These are phyloP conservation scores for Eristalis tenax DNA, from an alignment of 2,888 invertebrate species.

Conservation along the genomic window DNA sequence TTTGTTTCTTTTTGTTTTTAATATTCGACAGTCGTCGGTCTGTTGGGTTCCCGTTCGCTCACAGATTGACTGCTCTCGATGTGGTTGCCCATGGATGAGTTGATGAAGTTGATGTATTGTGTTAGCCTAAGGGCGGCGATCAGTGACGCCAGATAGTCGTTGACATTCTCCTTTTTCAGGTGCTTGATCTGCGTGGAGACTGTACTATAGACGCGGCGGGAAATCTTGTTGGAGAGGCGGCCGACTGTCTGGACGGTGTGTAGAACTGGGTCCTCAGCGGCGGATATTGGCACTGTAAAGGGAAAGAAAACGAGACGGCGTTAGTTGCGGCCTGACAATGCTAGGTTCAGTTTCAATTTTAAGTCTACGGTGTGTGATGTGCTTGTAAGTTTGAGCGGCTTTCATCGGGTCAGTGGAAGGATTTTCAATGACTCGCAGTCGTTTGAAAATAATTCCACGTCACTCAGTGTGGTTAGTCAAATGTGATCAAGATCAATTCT, in stretches of 20 bases:
- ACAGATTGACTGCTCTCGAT: conserved; percentile 73
- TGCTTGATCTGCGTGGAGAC: conserved; percentile 84
- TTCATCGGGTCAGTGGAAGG: neutral
- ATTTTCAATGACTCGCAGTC: neutral
- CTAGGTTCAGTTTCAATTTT: neutral
- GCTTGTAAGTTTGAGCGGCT: neutral
- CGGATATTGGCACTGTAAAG: conserved; percentile 83
- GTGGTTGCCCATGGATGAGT: conserved; percentile 80
- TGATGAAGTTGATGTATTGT: conserved; percentile 82
- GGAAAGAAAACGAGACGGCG: conserved; percentile 20
- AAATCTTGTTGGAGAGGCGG: conserved; percentile 87
- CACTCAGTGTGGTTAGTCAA: too few species aligned
- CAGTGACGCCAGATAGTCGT: conserved; percentile 82
- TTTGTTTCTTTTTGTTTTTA: conserved; percentile 27
- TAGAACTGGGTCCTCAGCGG: conserved; percentile 85
- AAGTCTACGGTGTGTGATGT: neutral
- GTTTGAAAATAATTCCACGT: neutral
- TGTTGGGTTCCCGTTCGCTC: conserved; percentile 27
- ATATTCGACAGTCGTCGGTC: conserved; percentile 42
- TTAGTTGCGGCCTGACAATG: neutral
- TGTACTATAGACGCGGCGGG: conserved; percentile 86
- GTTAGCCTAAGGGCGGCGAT: conserved; percentile 82
- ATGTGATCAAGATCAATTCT: too few species aligned
- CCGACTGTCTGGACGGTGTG: conserved; percentile 89
- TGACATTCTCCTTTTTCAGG: conserved; percentile 82